These are phyloP conservation scores for Anas bernieri DNA, from an alignment of 2,797 vertebrate species.

Conservation along the genomic window DNA sequence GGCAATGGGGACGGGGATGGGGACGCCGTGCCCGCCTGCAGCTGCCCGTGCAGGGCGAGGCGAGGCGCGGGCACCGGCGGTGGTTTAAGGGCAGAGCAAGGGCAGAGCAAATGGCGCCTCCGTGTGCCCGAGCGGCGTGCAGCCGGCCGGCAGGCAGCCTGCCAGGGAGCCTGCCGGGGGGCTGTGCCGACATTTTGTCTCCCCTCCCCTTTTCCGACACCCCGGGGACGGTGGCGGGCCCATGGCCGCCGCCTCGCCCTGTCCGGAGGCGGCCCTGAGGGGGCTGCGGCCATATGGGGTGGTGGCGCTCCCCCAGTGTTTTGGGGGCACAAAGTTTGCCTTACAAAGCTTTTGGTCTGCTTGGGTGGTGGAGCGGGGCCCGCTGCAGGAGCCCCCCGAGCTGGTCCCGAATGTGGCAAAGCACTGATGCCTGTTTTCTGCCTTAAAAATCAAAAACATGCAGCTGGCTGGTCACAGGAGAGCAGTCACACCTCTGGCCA, in stretches of 20 bases:
- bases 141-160: background rate
- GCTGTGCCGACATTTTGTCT: background rate
- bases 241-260: background rate
- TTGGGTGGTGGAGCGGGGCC: too few species aligned
- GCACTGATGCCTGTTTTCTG: fast-evolving
- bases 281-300: fast-evolving
- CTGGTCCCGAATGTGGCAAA: background rate
- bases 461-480: background rate
- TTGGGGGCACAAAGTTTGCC: background rate
- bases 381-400: background rate
- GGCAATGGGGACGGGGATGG: background rate
- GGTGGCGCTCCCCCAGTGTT: fast-evolving
- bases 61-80: background rate
- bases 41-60: background rate
- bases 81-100: conserved; percentile 51
- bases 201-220: background rate
- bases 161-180: background rate
- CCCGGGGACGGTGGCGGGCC: too few species aligned
- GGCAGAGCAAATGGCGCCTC: conserved; percentile 48
- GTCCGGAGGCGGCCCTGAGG: background rate
- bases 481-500: background rate
- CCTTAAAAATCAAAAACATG: background rate
- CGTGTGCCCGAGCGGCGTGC: background rate
- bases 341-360: background rate
- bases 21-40: background rate